phyloP scores from a whole-genome alignment of 2,113 vertebrate genomes.

The Motacilla alba region DNA sequence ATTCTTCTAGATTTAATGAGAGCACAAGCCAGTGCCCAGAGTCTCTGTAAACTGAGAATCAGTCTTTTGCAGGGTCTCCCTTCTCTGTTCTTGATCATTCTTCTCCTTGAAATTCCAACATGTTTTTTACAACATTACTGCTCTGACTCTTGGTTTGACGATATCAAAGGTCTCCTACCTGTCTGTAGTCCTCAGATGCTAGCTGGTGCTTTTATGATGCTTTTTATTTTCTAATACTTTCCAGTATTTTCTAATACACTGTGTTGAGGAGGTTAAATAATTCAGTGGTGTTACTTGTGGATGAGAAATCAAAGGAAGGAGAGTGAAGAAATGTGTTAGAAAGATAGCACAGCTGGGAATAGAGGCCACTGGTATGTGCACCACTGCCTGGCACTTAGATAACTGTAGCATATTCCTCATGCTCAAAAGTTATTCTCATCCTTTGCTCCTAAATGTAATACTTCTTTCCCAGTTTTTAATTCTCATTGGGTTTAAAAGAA shows the following conservation, averaged over 20 bases:
- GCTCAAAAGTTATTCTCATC: background rate
- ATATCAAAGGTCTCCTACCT: background rate
- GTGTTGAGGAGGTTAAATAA: background rate
- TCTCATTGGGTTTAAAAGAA: conserved; percentile 8
- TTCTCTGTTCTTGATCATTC: background rate
- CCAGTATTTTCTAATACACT: background rate
- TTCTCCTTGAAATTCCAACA: background rate
- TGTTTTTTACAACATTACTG: background rate
- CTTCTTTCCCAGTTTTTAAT: background rate
- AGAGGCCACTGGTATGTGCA: background rate
- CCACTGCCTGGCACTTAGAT: background rate
- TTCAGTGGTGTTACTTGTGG: background rate
- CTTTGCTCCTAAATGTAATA: background rate
- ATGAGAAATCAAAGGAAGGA: background rate
- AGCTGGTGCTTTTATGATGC: background rate
- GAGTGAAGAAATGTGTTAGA: background rate
- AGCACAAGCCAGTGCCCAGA: background rate
- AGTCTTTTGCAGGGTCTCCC: background rate
- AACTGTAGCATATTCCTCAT: background rate
- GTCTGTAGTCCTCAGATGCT: background rate
- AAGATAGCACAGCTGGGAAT: background rate
- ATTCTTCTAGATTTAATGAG: background rate
- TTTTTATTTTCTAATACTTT: background rate
- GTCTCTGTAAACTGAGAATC: background rate
- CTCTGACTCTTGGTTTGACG: background rate